A percentile compares a stretch with the other conserved stretches of the same genome.
Evolutionary conservation across 64 coral and sea anemone species (phyloP).

Genomic region (Dendrophyllia cribrosa): DNA sequence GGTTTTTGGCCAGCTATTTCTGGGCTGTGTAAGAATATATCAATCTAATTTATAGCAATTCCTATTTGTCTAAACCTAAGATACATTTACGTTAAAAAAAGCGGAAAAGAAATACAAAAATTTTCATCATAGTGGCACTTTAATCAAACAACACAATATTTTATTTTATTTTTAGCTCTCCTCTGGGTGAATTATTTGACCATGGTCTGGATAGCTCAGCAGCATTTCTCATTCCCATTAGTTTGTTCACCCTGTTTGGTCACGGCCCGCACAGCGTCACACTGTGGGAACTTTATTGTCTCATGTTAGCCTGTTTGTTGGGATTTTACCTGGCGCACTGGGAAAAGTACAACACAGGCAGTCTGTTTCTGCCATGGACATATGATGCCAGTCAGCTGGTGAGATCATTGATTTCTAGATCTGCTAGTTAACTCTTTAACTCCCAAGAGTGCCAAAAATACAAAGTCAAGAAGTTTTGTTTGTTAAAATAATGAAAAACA

Average conservation of each 20-base stretch:
- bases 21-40: too few species aligned
- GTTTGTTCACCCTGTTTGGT: conserved; percentile 89
- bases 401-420: neutral
- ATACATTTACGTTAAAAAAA: neutral
- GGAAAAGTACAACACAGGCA: conserved; percentile 98
- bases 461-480: too few species aligned
- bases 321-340: conserved; percentile 94
- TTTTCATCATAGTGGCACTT: too few species aligned
- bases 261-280: conserved; percentile 60
- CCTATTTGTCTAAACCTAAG: too few species aligned
- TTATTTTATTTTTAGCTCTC: conserved; percentile 74
- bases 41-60: too few species aligned
- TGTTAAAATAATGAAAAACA: too few species aligned
- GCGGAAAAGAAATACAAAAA: neutral
- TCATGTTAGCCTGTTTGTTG: conserved; percentile 75
- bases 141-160: too few species aligned
- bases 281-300: conserved; percentile 74
- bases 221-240: conserved; percentile 86
- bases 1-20: too few species aligned
- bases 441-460: too few species aligned
- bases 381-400: conserved; percentile 97
- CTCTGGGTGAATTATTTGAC: conserved; percentile 98
- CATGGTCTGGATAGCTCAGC: conserved; percentile 97
- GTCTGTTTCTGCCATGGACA: conserved; percentile 91
- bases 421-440: too few species aligned